These are phyloP conservation scores for Zingel zingel DNA, from an alignment of 2,113 vertebrate species.

Conservation along the genomic window DNA sequence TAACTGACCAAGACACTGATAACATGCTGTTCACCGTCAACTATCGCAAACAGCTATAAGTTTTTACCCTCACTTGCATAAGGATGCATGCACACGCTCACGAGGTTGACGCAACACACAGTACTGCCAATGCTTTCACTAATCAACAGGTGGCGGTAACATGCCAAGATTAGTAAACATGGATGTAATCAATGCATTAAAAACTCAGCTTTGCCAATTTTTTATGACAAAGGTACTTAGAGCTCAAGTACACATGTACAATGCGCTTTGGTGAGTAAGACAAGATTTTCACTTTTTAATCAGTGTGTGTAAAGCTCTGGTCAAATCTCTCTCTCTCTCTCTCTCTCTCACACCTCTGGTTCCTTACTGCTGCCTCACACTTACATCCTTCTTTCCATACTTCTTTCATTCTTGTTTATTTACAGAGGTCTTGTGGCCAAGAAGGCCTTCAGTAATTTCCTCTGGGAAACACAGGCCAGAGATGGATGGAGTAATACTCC, in stretches of 20 bases:
- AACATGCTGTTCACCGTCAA: not conserved
- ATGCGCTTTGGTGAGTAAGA: too few relatives aligned
- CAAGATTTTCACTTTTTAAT: not conserved
- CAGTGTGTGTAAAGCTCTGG: not conserved
- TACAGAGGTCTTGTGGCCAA: conserved; percentile 55
- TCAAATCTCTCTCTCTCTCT: too few relatives aligned
- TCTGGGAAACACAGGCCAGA: conserved; percentile 51
- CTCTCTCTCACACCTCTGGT: not conserved
- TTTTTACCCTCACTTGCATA: too few relatives aligned
- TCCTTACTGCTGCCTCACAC: not conserved
- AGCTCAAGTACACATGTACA: not conserved
- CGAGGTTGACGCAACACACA: too few relatives aligned
- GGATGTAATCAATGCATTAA: not conserved
- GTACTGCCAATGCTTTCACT: not conserved
- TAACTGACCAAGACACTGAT: not conserved
- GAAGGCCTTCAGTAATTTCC: conserved; percentile 73
- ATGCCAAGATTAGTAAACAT: not conserved
- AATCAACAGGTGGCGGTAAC: not conserved
- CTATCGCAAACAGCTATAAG: not conserved
- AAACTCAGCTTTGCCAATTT: not conserved
- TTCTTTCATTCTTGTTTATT: conserved; percentile 14
- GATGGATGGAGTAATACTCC: conserved; percentile 34
- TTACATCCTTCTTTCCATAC: not conserved
- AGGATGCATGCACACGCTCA: not conserved
- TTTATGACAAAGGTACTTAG: not conserved